These are phyloP conservation scores for Phyllostomus discolor DNA, from an alignment of 2,113 vertebrate genomes.

Conservation along the genomic window DNA sequence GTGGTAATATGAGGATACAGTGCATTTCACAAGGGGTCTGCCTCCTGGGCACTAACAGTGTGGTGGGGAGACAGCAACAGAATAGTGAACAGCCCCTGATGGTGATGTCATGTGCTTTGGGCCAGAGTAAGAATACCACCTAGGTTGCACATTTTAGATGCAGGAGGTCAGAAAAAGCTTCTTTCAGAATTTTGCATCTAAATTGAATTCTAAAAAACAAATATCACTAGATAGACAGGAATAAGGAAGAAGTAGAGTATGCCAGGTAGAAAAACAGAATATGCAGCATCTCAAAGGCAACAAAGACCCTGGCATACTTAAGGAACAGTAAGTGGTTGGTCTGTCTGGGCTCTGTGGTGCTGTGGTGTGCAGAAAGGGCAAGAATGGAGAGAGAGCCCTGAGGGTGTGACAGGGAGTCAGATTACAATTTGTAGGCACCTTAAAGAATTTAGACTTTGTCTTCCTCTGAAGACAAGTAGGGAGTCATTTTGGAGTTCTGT, in stretches of 20 bases:
- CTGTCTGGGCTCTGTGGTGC: neutral
- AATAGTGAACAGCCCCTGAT: neutral
- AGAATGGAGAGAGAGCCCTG: neutral
- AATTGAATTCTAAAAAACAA: neutral
- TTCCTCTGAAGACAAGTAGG: neutral
- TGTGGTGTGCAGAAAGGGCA: neutral
- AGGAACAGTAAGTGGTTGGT: neutral
- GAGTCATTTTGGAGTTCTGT: neutral
- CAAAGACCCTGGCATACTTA: neutral
- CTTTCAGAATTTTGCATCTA: neutral
- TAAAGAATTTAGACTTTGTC: neutral
- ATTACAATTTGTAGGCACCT: neutral
- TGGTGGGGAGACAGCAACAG: accelerated
- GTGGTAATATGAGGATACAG: neutral
- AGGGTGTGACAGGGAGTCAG: neutral
- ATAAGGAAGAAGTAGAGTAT: neutral
- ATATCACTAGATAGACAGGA: neutral
- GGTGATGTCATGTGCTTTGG: neutral
- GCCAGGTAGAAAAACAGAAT: neutral
- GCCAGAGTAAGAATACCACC: neutral
- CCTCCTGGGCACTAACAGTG: too few species aligned
- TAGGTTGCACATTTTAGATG: neutral
- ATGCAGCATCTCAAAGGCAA: neutral
- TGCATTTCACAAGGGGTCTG: neutral
- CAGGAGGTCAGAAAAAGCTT: neutral